Percentiles rank a stretch among this genome's conserved stretches.
phyloP scores from a whole-genome alignment of 2,113 vertebrate species.

The Rhodinocichla rosea region DNA sequence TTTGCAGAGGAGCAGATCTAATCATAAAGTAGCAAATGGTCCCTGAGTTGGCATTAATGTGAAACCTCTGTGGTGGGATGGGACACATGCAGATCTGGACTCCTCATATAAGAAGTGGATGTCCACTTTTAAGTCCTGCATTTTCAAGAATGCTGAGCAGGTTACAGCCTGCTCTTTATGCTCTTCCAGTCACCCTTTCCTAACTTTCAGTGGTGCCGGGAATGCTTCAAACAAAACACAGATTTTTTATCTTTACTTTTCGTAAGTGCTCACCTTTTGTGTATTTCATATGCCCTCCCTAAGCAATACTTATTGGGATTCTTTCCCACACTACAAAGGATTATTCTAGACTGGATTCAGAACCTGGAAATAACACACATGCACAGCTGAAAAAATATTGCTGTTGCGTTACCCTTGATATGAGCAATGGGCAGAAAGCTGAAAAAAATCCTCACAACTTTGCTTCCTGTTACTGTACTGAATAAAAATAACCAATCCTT shows the following conservation, averaged over 20 bases:
- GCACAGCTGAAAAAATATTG: background rate
- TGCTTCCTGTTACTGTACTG: background rate
- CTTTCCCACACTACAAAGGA: background rate
- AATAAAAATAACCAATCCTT: background rate
- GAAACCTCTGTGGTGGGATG: background rate
- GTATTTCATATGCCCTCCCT: background rate
- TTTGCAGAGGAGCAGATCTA: background rate
- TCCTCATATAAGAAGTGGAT: background rate
- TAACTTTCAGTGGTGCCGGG: background rate
- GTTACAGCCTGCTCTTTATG: background rate
- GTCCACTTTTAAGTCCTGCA: background rate
- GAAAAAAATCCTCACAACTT: background rate
- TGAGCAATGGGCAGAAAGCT: background rate
- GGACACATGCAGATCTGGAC: background rate
- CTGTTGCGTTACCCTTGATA: background rate
- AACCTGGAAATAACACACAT: background rate
- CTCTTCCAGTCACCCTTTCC: background rate
- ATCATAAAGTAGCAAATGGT: background rate
- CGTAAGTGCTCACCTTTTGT: background rate
- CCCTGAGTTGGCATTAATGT: background rate
- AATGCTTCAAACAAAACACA: background rate
- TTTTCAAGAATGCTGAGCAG: rapidly evolving
- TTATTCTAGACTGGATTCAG: conserved; percentile 4
- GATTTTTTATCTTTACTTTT: background rate
- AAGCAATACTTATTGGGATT: background rate